Base-by-base conservation (phyloP, 2,113 vertebrate genomes). In the Tenrec ecaudatus region DNA sequence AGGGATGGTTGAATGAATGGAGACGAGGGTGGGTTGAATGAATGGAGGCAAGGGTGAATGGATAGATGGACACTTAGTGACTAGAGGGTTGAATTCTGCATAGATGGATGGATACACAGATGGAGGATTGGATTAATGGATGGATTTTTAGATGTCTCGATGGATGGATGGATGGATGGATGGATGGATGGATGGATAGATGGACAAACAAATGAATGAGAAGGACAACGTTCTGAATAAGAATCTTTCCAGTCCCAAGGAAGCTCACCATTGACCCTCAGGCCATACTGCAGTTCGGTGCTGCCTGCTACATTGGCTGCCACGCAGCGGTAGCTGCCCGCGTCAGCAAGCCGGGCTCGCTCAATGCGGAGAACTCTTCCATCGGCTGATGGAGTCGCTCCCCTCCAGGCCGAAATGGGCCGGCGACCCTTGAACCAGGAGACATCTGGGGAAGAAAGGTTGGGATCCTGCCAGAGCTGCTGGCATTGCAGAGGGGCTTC, bases 241-340 rank as follows among this genome's bases (percentile, higher is more conserved):
- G 29, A 27, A 33, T 11, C 43, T 57, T 22, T 23, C 0, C 0
- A 17, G 53, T 23, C 8, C 36, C 3, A 17, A 1, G 0, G 0
- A 12, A 40, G 87, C 98, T 98, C 96, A 98, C 98, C 98, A 0
- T 97, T 96, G 93, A 98, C 98, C 69, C 38, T 94, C 1, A 98
- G 96, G 69, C 96, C 94, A 60, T 96, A 98, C 80, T 80, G 71
- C 40, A 97, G 90, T 76, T 98, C 97, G 0, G 94, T 62, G 85
- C 83, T 97, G 0, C 98, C 98, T 0, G 94, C 98, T 73, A 43
- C 85, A 0, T 88, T 98, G 90, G 98, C 95, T 1, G 98, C 98
- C 96, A 98, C 92, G 0, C 98, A 98, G 92, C 84, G 98, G 33
- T 98, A 98, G 64, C 93, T 96, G 60, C 98, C 98, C 0, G 97